Evolutionary conservation across 1,140 invertebrate species (phyloP).

Genomic region (Neelides sp.): DNA sequence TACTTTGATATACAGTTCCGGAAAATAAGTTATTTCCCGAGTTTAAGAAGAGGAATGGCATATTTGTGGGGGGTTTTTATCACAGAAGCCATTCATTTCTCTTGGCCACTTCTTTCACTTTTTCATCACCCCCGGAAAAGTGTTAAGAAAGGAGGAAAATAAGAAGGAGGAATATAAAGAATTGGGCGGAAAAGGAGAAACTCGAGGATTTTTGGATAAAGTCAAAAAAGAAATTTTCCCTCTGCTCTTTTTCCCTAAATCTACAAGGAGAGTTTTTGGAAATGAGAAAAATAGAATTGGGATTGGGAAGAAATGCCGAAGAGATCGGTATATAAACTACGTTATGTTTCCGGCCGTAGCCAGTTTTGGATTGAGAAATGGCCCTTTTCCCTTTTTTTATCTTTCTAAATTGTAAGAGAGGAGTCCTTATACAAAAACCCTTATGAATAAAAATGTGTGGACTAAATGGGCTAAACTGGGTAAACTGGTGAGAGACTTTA

Average conservation of each 20-base stretch:
- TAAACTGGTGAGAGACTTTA: too few relatives aligned
- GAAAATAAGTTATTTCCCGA: conserved; percentile 16
- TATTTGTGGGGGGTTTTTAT: conserved; percentile 19
- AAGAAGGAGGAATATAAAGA: not conserved
- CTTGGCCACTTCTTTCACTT: not conserved
- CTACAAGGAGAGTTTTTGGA: conserved; percentile 2
- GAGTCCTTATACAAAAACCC: too few relatives aligned
- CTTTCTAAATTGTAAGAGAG: too few relatives aligned
- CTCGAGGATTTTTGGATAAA: conserved; percentile 6
- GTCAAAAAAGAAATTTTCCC: conserved; percentile 16
- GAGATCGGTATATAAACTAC: conserved; percentile 19
- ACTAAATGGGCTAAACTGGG: too few relatives aligned
- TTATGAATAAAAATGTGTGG: too few relatives aligned
- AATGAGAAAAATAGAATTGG: conserved; percentile 24
- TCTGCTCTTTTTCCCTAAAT: too few relatives aligned
- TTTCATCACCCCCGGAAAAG: too few relatives aligned
- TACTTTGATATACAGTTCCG: conserved; percentile 8
- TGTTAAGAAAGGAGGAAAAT: too few relatives aligned
- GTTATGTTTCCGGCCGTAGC: conserved; percentile 23
- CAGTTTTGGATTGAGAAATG: conserved; percentile 22
- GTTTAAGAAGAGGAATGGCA: conserved; percentile 17
- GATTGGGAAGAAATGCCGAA: conserved; percentile 19
- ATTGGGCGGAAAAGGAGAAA: not conserved
- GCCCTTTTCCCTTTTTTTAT: too few relatives aligned
- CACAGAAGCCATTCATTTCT: conserved; percentile 10